phyloP scores from a whole-genome alignment of 2,113 vertebrate species.

The Phylloscopus trochiloides region DNA sequence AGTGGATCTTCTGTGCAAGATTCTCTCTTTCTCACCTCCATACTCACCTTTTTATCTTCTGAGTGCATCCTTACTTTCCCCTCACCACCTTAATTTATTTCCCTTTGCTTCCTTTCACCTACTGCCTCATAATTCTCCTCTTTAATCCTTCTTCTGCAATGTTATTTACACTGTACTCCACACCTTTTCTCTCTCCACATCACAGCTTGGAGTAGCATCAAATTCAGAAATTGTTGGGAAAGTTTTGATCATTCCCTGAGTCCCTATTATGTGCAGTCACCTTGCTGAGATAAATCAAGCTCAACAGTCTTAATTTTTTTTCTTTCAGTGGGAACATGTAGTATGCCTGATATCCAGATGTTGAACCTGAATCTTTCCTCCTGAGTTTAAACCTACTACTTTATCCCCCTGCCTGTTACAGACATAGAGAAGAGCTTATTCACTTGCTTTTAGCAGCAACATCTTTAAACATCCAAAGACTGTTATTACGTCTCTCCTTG shows the following conservation, averaged over 20 bases:
- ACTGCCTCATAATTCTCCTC: not conserved
- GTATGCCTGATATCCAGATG: not conserved
- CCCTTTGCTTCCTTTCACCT: not conserved
- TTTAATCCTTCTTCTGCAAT: not conserved
- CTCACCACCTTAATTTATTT: not conserved
- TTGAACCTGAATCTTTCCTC: not conserved
- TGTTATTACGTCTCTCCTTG: not conserved
- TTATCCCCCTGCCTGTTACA: not conserved
- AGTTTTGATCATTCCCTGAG: slow-evolving; percentile 14
- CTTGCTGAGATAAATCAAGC: slow-evolving; percentile 37
- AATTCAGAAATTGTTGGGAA: not conserved
- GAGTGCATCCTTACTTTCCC: not conserved
- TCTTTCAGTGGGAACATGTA: not conserved
- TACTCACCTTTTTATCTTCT: not conserved
- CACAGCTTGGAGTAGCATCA: not conserved
- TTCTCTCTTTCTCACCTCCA: not conserved
- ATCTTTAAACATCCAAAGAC: not conserved
- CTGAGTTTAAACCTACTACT: slow-evolving; percentile 40
- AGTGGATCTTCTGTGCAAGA: not conserved
- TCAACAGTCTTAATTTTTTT: not conserved
- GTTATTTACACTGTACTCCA: not conserved
- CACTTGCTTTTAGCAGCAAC: slow-evolving; percentile 12
- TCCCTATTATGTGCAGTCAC: not conserved
- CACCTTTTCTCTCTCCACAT: not conserved
- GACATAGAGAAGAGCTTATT: not conserved